Evolutionary conservation across 2,888 invertebrate genomes (phyloP), one percentile per base, ranked within the genome.

Genomic region (Stenolophus ochropezus): DNA sequence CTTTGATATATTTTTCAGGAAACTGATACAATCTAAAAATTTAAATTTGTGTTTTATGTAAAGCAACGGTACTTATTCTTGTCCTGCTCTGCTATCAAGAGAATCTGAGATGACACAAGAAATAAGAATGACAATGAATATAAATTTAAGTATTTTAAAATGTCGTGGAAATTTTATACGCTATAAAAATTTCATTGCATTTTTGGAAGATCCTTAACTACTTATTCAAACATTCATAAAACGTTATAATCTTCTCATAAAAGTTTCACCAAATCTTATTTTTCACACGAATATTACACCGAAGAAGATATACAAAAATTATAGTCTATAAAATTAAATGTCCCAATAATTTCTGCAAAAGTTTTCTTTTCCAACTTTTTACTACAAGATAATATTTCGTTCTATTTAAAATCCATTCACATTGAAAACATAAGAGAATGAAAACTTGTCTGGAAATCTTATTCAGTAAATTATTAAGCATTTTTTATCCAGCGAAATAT

Each of bases 141-240:
- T 61, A 61, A 61, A 61, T 61, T 61, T 61, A 14, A 61, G 25
- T 61, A 61, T 61, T 61, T 61, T 23, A 61, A 61, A 61, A 56
- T 18, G 61, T 61, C 61, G 61, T 61, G 14, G 23, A 61, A 20
- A 61, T 58, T 58, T 58, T 58, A 58, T 61, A 25, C n/a, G 3
- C 61, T 25, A 61, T 61, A 61, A 61, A 61, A 61, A 61, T 61
- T 61, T 61, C 61, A 61, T 61, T n/a, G 61, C 61, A 14, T 61
- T 61, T 56, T 61, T 61, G 25, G 25, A 23, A 23, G 25, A 61
- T 61, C 21, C 51, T 61, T 61, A 61, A 61, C 61, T 61, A 61
- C 25, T 61, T 25, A 61, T 25, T 61, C 61, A 61, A 61, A 61
- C 14, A 25, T 61, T 25, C 61, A 61, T 61, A 61, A 61, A 61